A percentile compares a stretch with the other conserved stretches of the same genome.
Evolutionary conservation across 1,140 invertebrate species (phyloP).

Genomic region (Pantala flavescens): DNA sequence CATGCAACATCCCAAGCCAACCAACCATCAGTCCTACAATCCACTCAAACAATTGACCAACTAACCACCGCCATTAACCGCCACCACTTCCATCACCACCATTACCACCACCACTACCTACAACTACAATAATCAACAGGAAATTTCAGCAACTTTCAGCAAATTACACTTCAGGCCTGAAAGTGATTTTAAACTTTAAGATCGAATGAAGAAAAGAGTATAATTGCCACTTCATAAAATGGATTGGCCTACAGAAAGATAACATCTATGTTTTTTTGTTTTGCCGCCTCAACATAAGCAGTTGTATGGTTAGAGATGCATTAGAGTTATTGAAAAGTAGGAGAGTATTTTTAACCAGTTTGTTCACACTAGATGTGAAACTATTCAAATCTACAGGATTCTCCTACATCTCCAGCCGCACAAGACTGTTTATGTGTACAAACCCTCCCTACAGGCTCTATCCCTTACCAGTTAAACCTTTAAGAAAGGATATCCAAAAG

Average conservation of each 20-base stretch:
- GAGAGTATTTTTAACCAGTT: no score
- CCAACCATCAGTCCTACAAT: background rate
- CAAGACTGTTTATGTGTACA: background rate
- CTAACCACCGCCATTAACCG: background rate
- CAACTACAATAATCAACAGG: background rate
- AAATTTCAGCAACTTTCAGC: background rate
- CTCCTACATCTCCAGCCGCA: background rate
- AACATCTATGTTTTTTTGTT: background rate
- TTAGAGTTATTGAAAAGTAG: no score
- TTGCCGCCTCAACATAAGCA: background rate
- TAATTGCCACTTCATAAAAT: constrained; percentile 7
- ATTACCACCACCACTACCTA: constrained; percentile 4
- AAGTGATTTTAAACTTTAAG: background rate
- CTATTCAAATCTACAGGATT: no score
- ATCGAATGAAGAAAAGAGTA: background rate
- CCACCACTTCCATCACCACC: background rate
- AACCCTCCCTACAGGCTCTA: background rate
- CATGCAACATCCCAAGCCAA: constrained; percentile 4
- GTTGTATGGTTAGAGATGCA: background rate
- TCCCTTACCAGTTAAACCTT: background rate
- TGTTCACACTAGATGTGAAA: no score
- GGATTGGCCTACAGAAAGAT: background rate
- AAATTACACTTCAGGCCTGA: background rate
- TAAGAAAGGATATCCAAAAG: background rate
- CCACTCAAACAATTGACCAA: background rate